A percentile compares a stretch with the other conserved stretches of the same genome.
Conservation (phyloP, 2,888 invertebrate species). For the Phengaris arion region DNA sequence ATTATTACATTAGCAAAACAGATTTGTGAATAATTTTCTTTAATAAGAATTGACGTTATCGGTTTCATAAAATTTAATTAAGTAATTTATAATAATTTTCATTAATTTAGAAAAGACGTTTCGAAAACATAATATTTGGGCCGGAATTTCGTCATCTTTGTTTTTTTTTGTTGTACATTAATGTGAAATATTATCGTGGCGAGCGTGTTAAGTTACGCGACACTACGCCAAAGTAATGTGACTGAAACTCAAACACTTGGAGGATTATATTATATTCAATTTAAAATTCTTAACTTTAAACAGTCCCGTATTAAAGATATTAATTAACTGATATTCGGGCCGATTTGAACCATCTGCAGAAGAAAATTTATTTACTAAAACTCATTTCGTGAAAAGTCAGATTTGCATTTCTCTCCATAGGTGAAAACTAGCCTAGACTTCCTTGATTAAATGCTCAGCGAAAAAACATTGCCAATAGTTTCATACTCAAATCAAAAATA, state of each 20-base stretch:
- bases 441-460: background rate
- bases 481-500: background rate
- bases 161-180: no score
- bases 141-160: background rate
- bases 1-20: conserved; percentile 26
- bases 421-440: background rate
- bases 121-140: background rate
- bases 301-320: background rate
- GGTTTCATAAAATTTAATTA: background rate
- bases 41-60: background rate
- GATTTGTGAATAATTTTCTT: background rate
- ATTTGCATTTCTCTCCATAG: background rate
- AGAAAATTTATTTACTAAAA: conserved; percentile 1
- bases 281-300: background rate
- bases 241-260: no score
- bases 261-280: background rate
- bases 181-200: background rate
- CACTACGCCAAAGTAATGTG: background rate
- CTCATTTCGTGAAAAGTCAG: background rate
- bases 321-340: conserved; percentile 3
- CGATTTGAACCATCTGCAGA: background rate
- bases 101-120: background rate
- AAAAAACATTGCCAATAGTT: background rate
- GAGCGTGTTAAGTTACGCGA: background rate
- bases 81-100: background rate